Conservation (phyloP, 1,140 invertebrate genomes). For the Halictus rubicundus region DNA sequence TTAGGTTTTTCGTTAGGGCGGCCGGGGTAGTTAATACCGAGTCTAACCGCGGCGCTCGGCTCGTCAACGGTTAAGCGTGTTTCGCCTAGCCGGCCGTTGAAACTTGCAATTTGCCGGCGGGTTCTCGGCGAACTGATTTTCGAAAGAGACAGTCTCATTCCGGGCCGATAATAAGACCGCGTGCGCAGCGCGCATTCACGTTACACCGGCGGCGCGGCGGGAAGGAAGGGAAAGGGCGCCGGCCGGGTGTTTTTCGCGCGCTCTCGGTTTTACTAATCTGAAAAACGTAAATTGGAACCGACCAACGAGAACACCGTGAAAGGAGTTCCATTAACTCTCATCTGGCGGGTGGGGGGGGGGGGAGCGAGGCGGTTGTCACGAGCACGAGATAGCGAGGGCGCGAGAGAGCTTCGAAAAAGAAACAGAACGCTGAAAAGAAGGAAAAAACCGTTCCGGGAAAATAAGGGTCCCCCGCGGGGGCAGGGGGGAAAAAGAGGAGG, state of each 20-base stretch:
- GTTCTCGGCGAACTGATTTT: constrained; percentile 12
- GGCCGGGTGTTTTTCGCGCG: constrained; percentile 20
- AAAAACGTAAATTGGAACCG: constrained; percentile 35
- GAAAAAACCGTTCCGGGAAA: not conserved
- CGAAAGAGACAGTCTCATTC: constrained; percentile 38
- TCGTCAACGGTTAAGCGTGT: constrained; percentile 2
- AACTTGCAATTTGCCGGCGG: constrained; percentile 16
- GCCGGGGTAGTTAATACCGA: not conserved
- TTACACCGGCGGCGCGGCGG: not conserved
- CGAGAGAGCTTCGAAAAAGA: not conserved
- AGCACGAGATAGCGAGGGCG: not conserved
- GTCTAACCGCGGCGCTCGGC: too few species aligned
- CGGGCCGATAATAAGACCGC: constrained; percentile 17
- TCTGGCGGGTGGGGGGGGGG: too few species aligned
- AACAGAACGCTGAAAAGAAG: not conserved
- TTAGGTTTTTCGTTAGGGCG: constrained; percentile 5
- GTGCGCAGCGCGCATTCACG: constrained; percentile 4
- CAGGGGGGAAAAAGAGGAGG: too few species aligned
- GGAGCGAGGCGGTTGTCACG: constrained; percentile 12
- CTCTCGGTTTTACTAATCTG: constrained; percentile 30
- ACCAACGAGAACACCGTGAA: constrained; percentile 5
- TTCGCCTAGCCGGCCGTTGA: not conserved
- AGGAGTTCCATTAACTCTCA: constrained; percentile 39
- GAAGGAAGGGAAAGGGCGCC: not conserved
- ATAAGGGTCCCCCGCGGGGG: too few species aligned